Base-by-base conservation (phyloP, 1,140 invertebrate genomes). In the Drosophila neocordata region DNA sequence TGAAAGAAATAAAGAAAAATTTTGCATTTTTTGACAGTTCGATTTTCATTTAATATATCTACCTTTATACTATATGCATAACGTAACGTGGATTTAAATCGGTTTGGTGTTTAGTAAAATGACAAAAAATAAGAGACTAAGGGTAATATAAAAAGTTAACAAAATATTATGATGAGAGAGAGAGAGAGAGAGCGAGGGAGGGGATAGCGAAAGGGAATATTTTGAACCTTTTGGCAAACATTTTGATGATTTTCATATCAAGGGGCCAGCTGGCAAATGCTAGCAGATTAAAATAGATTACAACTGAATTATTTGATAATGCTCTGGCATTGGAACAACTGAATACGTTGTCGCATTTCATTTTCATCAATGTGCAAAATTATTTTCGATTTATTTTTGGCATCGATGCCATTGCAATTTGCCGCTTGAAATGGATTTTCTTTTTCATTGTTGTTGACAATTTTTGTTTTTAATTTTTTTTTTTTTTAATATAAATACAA, bases 271-370 rank as follows among this genome's bases (percentile, higher is more conserved):
- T 41, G 57, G 57, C 57, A 56, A 56, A 56, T 12, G 52, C 57
- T 57, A 13, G 58, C 65, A 57, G 73, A 63, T 76, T 76, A 76
- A 76, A 76, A 61, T 35, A 68, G 73, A 76, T 76, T 76, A 76
- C 73, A 68, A 52, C 20, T 67, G 73, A 73, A 73, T 76, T 76
- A 76, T 72, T 68, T 76, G 73, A 73, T 76, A 76, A 76, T 68
- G 57, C 38, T 31, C 34, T 35, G 51, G 31, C 41, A 72, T 56
- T 13, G 53, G 13, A 38, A n/a, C 57, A 24, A 31, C 48, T 6
- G 37, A 31, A 37, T 37, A 31, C 27, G 9, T 20, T 48, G 41
- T 57, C 38, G 35, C 18, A 58, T 53, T 41, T 5, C 38, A 62
- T 57, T 70, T 18, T 66, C 68, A 59, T 62, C 65, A 69, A 44